phyloP scores from a whole-genome alignment of 64 coral and sea anemone genomes.

The Pocillopora damicornis region DNA sequence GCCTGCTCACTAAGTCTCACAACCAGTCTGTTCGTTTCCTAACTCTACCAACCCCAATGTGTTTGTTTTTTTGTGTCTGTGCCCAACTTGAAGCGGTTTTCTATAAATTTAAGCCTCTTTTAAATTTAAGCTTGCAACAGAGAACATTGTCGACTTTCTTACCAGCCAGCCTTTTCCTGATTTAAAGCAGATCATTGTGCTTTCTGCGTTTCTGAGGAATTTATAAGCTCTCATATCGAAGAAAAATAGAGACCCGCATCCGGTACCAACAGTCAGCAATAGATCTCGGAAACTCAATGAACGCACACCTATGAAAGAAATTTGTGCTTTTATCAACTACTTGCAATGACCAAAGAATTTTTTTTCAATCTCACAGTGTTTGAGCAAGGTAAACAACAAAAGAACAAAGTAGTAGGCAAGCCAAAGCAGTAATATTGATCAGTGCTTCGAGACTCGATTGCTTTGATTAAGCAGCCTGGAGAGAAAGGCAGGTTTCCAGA shows the following conservation, averaged over 20 bases:
- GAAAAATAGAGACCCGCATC: conserved; percentile 81
- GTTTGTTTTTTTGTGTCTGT: no score
- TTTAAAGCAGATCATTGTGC: conserved; percentile 48
- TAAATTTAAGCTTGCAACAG: not conserved
- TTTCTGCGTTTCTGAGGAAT: conserved; percentile 39
- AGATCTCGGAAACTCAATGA: conserved; percentile 82
- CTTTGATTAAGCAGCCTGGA: no score
- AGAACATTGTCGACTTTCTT: conserved; percentile 6
- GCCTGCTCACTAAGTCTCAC: no score
- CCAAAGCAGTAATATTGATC: no score
- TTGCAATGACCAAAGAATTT: not conserved
- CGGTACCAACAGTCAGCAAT: conserved; percentile 86
- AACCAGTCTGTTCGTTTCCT: no score
- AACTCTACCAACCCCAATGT: no score
- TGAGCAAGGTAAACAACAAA: no score
- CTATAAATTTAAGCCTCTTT: not conserved
- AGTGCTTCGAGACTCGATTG: no score
- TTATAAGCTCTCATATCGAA: conserved; percentile 71
- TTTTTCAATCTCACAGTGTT: no score
- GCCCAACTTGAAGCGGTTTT: no score
- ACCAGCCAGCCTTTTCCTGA: conserved; percentile 98
- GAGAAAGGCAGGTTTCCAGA: no score
- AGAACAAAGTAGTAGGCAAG: no score
- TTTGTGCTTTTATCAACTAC: not conserved
- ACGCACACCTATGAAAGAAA: conserved; percentile 63